A percentile compares a stretch with the other conserved stretches of the same genome.
Evolutionary conservation across 92 coral and sea anemone species (phyloP).

Genomic region (Phymanthus crucifer): DNA sequence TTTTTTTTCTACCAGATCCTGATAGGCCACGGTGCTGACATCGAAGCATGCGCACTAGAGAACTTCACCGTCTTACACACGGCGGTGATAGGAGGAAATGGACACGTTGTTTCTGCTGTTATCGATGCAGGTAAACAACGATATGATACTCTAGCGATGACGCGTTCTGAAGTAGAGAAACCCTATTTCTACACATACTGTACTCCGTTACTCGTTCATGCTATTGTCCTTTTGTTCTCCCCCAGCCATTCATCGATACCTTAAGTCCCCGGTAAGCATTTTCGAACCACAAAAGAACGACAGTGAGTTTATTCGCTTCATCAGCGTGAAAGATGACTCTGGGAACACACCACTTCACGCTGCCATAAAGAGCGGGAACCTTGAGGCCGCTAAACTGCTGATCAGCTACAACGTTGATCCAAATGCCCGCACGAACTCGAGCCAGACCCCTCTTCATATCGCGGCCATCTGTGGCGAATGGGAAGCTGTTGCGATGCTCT

Average conservation of each 20-base stretch:
- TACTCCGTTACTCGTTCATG: too few species aligned
- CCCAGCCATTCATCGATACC: slow-evolving; percentile 18
- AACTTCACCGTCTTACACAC: slow-evolving; percentile 41
- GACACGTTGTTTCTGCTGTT: slow-evolving; percentile 30
- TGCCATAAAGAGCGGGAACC: slow-evolving; percentile 39
- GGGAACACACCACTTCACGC: slow-evolving; percentile 24
- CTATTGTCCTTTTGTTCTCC: background rate
- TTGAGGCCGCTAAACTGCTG: slow-evolving; percentile 50
- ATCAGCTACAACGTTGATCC: slow-evolving; percentile 59
- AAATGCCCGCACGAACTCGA: slow-evolving; percentile 47
- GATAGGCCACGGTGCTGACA: slow-evolving; percentile 50
- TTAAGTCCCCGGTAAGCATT: slow-evolving; percentile 34
- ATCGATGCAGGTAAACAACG: slow-evolving; percentile 43
- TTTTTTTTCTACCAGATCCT: slow-evolving; percentile 12
- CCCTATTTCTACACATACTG: too few species aligned
- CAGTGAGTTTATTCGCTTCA: slow-evolving; percentile 7
- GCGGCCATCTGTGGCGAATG: slow-evolving; percentile 78
- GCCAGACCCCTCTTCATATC: slow-evolving; percentile 69
- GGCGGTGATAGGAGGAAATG: slow-evolving; percentile 38
- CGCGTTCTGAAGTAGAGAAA: too few species aligned
- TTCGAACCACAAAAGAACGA: slow-evolving; percentile 1
- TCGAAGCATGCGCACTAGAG: slow-evolving; percentile 45
- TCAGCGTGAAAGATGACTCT: background rate
- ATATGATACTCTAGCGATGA: too few species aligned
- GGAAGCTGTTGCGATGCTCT: slow-evolving; percentile 51